phyloP scores from a whole-genome alignment of 2,888 invertebrate species.

The Lydus trimaculatus region DNA sequence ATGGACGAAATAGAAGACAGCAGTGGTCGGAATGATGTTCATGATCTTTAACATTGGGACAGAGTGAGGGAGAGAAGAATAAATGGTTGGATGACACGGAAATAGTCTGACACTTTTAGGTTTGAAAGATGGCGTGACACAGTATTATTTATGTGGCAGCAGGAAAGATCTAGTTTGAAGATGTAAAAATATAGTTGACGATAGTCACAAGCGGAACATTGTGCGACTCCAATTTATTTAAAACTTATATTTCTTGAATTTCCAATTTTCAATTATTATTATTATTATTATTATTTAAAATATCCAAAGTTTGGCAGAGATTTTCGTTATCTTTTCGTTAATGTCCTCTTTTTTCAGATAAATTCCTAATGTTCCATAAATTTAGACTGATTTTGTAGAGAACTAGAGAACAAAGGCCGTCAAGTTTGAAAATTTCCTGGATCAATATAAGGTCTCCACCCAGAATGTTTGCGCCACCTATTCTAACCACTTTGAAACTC shows the following conservation, averaged over 20 bases:
- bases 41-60: background rate
- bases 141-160: background rate
- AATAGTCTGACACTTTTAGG: background rate
- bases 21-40: background rate
- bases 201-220: background rate
- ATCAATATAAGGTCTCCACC: slow-evolving; percentile 4
- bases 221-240: too few relatives aligned
- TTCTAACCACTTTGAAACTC: background rate
- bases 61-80: background rate
- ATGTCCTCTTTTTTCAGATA: background rate
- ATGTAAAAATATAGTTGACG: background rate
- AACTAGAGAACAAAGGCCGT: background rate
- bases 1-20: background rate
- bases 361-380: background rate
- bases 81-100: background rate
- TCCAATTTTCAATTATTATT: too few relatives aligned
- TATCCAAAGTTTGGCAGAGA: too few relatives aligned
- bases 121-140: background rate
- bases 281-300: too few relatives aligned
- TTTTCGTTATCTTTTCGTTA: background rate
- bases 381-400: background rate
- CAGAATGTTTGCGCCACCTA: slow-evolving; percentile 8
- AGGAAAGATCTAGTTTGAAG: background rate
- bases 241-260: too few relatives aligned
- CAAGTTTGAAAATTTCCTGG: slow-evolving; percentile 4